Conservation (phyloP, 2,113 vertebrate species). For the Lamprologus tigripictilis region DNA sequence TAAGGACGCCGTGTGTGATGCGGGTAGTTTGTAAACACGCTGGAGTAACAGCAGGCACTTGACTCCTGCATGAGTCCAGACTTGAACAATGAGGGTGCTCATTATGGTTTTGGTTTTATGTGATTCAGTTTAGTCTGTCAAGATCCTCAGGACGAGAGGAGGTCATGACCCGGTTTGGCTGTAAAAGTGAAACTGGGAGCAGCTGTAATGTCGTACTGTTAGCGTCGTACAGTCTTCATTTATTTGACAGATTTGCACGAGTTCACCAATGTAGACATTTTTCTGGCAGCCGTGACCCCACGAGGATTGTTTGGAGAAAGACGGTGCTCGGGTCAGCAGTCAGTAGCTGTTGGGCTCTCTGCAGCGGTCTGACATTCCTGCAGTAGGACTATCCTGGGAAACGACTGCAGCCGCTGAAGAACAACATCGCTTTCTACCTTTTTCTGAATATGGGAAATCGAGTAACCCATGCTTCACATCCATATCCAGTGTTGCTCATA, state of each 20-base stretch:
- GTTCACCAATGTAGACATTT: not conserved
- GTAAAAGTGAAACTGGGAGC: not conserved
- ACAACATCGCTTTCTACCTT: conserved; percentile 9
- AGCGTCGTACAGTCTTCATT: not conserved
- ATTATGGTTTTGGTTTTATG: conserved; percentile 23
- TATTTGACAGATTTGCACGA: not conserved
- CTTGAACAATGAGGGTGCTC: not conserved
- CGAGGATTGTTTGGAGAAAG: conserved; percentile 18
- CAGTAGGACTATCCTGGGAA: conserved; percentile 8
- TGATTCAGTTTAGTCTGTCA: not conserved
- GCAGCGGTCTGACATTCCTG: conserved; percentile 41
- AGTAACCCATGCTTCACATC: conserved; percentile 25
- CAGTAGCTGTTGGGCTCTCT: conserved; percentile 4
- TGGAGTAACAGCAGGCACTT: not conserved
- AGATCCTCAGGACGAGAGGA: not conserved
- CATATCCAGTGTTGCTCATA: conserved; percentile 18
- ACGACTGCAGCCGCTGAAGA: conserved; percentile 12
- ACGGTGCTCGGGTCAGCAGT: conserved; percentile 17
- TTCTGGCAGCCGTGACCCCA: not conserved
- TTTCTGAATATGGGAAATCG: conserved; percentile 29
- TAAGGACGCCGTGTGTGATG: not conserved
- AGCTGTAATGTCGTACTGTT: not conserved
- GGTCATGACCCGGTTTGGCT: not conserved
- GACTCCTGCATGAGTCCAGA: not conserved
- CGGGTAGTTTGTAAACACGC: not conserved